Base-by-base conservation (phyloP, 2,113 vertebrate species). In the Centropristis striata region DNA sequence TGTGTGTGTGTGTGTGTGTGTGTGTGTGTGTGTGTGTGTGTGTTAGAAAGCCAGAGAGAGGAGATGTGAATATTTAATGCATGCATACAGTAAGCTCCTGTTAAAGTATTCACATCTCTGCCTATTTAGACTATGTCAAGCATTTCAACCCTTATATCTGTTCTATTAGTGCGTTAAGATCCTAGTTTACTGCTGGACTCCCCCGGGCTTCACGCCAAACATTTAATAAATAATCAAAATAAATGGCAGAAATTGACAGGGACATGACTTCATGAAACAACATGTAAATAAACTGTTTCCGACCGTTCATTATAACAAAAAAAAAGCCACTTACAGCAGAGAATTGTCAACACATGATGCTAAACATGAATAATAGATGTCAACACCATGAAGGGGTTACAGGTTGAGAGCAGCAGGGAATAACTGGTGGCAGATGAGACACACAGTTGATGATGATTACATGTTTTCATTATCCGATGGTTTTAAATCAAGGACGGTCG, bases 381-480 rank as follows among this genome's bases (percentile, higher is more conserved):
- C 2, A 12, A 66, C 60, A 4, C n/a, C 25, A 53, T n/a, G 36
- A 66, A 64, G 49, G 53, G 64, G 59, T 69, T 50, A 57, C 61
- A 82, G 71, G 75, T 57, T 55, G 72, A 60, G 50, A 76, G 25
- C 75, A 73, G 82, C 72, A 16, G 81, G 81, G 50, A 71, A 27
- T 69, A 63, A 70, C 32, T 81, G 77, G 71, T 37, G 41, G 60
- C 72, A 60, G 84, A 80, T 36, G 59, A 83, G 81, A 71, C 71
- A 67, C 73, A 20, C 55, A 3, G 70, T 53, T 64, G 72, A 86
- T 57, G 75, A 79, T 86, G 83, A 86, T 89, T 71, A 82, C 69
- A 74, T 82, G 85, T 88, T 91, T 91, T 91, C 90, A 91, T 91
- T 84, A 92, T 80, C 81, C 79, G 86, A 90, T 84, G 79, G 66